Evolutionary conservation across 2,797 vertebrate species (phyloP), one percentile per base, ranked within the genome.

Genomic region (Lagodon rhomboides): DNA sequence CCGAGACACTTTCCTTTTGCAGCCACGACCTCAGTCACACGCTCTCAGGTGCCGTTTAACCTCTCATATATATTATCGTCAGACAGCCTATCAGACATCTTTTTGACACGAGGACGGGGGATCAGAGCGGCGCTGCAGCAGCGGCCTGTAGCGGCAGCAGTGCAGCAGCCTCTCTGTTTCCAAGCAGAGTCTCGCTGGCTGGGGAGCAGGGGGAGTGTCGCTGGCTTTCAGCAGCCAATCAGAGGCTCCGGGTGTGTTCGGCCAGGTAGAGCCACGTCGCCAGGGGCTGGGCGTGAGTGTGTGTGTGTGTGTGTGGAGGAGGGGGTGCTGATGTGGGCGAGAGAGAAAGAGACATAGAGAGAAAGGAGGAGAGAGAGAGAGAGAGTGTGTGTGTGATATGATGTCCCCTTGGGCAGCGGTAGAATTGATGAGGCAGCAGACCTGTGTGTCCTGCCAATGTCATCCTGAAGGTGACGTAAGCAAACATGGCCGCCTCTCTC

Each of bases 391-490:
- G 46, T 55, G 77, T 34, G 83, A 90, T 90, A 85, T 90, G 87
- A 91, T 89, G 90, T 94, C 92, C 91, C 92, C 88, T 85, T 83
- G 87, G 90, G 92, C 89, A 87, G 85, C 77, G 53, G 75, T 79
- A 80, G 91, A 95, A 94, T 93, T 95, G 95, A 95, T 95, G 95
- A 96, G 92, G 93, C 93, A 93, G 94, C 94, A 95, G 91, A 93
- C 89, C 88, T 91, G 90, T 90, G 90, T 94, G 91, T 93, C 93
- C 93, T 94, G 91, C 87, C 90, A 92, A 93, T 94, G 95, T 95
- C 95, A 94, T 95, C 84, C 89, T 94, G 90, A 95, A 95, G 93
- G 92, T 95, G 92, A 95, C 84, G 91, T 93, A 89, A 90, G 87
- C 90, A 90, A 84, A 72, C 72, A 90, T 89, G 87, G 90, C 88